Base-by-base conservation (phyloP, 2,888 invertebrate genomes). In the Diarsia brunnea region DNA sequence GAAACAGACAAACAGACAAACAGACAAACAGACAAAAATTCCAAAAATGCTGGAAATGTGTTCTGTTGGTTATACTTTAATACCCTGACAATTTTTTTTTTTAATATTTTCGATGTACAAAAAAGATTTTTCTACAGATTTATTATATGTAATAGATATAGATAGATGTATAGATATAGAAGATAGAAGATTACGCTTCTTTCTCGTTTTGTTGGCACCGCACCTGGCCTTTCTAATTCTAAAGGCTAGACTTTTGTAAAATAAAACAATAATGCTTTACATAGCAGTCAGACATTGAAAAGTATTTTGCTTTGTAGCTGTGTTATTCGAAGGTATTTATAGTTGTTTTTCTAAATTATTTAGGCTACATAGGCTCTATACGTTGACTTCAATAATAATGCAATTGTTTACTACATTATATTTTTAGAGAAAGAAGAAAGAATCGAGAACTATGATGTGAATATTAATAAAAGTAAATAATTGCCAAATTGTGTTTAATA, bases 211-310 rank as follows among this genome's bases (percentile, higher is more conserved):
- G 14, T 63, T 63, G 49, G 16, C 47, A 73, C 14, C 14, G 27
- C 45, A 79, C 24, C 24, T 31, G 47, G 47, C 19, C 31, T 61
- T 14, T 63, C 14, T n/a, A n/a, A 63, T 24, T 72, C 12, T 53
- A 8, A 71, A 43, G 27, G 38, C 19, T 71, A 71, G 38, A 53
- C 8, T 38, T 55, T 4, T 7, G 11, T 31, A 19, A 38, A 49
- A 79, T 16, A 55, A 27, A 72, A 49, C 4, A 64, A 58, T 31
- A 27, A 31, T 43, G 11, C 11, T 79, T 0, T 21, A 12, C 1
- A 19, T 12, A 27, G 24, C 38, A 63, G 5, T 38, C 11, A 45
- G 4, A 79, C 16, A 64, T 21, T 19, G 49, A 61, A 53, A 19
- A 5, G 1, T 8, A 16, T 63, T 53, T 71, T 43, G 4, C 19